phyloP scores from a whole-genome alignment of 2,797 vertebrate genomes.

The Emydoidea blandingii region DNA sequence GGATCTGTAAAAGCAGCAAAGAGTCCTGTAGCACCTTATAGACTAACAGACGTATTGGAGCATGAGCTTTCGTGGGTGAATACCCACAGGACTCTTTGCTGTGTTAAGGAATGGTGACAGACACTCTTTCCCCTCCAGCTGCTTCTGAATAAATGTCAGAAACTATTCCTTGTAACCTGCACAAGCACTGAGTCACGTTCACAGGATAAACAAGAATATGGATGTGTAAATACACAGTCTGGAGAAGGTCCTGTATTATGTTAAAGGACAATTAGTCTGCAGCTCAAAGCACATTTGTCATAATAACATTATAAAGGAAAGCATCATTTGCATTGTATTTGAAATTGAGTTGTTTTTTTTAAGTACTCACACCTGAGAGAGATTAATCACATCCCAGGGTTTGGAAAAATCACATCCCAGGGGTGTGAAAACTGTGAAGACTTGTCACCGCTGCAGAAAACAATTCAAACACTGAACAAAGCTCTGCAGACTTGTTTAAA shows the following conservation, averaged over 20 bases:
- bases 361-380: background rate
- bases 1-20: too few species aligned
- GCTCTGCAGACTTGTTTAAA: slow-evolving; percentile 7
- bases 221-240: background rate
- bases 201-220: background rate
- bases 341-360: background rate
- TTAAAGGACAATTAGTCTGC: background rate
- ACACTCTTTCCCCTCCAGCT: slow-evolving; percentile 1
- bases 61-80: too few species aligned
- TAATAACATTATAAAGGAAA: background rate
- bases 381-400: background rate
- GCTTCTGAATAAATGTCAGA: slow-evolving; percentile 38
- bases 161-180: background rate
- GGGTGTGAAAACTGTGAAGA: too few species aligned
- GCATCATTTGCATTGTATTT: background rate
- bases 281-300: background rate
- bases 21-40: too few species aligned
- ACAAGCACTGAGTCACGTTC: background rate
- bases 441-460: background rate
- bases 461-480: slow-evolving; percentile 5
- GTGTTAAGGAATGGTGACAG: background rate
- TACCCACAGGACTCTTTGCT: background rate
- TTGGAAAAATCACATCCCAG: too few species aligned
- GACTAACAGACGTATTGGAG: too few species aligned
- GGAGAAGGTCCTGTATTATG: background rate